Percentiles rank a stretch among this genome's conserved stretches.
Conservation (phyloP, 2,797 vertebrate genomes). For the Vireo griseus region DNA sequence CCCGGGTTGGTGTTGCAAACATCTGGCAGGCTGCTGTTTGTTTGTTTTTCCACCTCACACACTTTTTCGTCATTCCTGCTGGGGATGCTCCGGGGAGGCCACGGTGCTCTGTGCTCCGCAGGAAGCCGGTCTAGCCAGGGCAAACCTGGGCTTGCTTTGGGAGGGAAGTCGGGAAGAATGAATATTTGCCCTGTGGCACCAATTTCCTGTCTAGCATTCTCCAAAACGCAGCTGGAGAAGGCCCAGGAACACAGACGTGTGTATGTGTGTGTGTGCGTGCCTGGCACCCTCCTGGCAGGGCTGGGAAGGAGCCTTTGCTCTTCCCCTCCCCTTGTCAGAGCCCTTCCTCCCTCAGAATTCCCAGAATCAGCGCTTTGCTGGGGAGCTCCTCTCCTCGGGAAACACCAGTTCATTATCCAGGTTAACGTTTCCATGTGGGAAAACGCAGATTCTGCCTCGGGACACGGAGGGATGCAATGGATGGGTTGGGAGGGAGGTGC, state of each 20-base stretch:
- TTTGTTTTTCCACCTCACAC: background rate
- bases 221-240: constrained; percentile 72
- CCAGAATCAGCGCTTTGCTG: background rate
- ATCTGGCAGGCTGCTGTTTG: background rate
- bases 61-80: background rate
- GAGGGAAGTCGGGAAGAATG: constrained; percentile 61
- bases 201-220: constrained; percentile 80
- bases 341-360: background rate
- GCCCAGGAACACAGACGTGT: constrained; percentile 64
- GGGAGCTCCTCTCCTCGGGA: background rate
- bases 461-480: background rate
- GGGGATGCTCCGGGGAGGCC: constrained; percentile 44
- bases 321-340: background rate
- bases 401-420: background rate
- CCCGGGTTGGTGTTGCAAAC: background rate
- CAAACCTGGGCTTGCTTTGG: constrained; percentile 70
- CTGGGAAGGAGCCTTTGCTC: background rate
- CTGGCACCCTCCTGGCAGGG: constrained; percentile 43
- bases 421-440: background rate
- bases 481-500: background rate
- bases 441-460: background rate
- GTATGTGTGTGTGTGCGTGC: constrained; percentile 9
- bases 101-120: constrained; percentile 7
- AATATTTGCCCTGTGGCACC: constrained; percentile 75
- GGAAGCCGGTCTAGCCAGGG: constrained; percentile 73